phyloP scores from a whole-genome alignment of 2,113 vertebrate species.

The Oophaga pumilio region DNA sequence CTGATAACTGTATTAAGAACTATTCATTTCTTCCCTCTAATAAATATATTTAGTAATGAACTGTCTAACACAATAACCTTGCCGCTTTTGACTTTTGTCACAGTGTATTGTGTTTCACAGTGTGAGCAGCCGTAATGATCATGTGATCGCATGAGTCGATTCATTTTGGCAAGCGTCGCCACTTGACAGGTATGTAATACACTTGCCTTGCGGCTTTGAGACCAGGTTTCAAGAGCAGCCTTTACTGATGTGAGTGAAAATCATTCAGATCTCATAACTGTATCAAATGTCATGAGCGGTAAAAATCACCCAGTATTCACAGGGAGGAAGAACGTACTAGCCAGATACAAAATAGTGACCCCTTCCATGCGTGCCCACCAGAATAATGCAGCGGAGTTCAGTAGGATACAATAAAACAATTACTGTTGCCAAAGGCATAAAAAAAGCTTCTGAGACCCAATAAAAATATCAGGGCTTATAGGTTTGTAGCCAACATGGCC shows the following conservation, averaged over 20 bases:
- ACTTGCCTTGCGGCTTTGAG: slow-evolving; percentile 64
- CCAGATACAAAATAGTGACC: slow-evolving; percentile 64
- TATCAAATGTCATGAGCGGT: slow-evolving; percentile 60
- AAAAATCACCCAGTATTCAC: slow-evolving; percentile 59
- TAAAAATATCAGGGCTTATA: too few species aligned
- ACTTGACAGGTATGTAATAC: slow-evolving; percentile 65
- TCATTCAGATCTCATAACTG: slow-evolving; percentile 66
- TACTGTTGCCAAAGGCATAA: not conserved
- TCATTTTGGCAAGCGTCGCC: slow-evolving; percentile 67
- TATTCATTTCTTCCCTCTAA: slow-evolving; percentile 62
- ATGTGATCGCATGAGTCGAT: slow-evolving; percentile 64
- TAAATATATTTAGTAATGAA: slow-evolving; percentile 68
- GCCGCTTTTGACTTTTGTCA: slow-evolving; percentile 66
- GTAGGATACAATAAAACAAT: not conserved
- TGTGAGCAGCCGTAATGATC: slow-evolving; percentile 65
- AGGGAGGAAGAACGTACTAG: slow-evolving; percentile 60
- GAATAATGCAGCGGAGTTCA: not conserved
- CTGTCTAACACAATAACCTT: slow-evolving; percentile 64
- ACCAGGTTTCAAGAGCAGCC: slow-evolving; percentile 66
- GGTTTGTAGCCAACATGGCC: too few species aligned
- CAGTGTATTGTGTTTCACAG: slow-evolving; percentile 61
- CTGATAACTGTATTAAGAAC: slow-evolving; percentile 60
- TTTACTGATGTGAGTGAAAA: slow-evolving; percentile 66
- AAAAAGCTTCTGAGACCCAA: too few species aligned
- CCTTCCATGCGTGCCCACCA: not conserved